phyloP scores from a whole-genome alignment of 2,113 vertebrate species.

The Atherinomorus stipes region DNA sequence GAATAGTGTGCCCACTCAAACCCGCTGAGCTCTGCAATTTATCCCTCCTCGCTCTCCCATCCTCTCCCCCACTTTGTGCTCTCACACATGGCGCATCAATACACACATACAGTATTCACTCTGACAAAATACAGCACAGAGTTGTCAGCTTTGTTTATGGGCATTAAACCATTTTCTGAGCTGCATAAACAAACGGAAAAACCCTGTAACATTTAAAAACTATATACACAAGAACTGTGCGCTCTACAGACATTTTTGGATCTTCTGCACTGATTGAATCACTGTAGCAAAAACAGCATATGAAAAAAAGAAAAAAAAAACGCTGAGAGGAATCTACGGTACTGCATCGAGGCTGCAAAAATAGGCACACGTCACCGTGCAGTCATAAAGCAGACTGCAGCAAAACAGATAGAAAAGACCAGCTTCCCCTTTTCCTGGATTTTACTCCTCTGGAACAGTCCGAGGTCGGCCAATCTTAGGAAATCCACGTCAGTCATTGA shows the following conservation, averaged over 20 bases:
- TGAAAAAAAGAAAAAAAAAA: not conserved
- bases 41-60: constrained; percentile 8
- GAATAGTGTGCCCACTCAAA: constrained; percentile 77
- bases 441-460: constrained; percentile 47
- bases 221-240: not conserved
- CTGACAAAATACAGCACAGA: constrained; percentile 18
- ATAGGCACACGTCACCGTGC: constrained; percentile 60
- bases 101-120: constrained; percentile 36
- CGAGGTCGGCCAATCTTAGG: constrained; percentile 61
- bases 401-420: constrained; percentile 38
- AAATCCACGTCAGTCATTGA: constrained; percentile 11
- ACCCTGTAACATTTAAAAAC: not conserved
- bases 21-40: constrained; percentile 78
- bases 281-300: constrained; percentile 8
- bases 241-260: not conserved
- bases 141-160: constrained; percentile 19
- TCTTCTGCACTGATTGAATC: constrained; percentile 26
- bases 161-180: not conserved
- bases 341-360: constrained; percentile 55
- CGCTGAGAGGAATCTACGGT: constrained; percentile 29
- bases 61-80: constrained; percentile 4
- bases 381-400: constrained; percentile 69
- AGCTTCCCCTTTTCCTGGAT: constrained; percentile 26
- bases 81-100: constrained; percentile 29
- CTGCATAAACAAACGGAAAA: not conserved